A percentile compares a stretch with the other conserved stretches of the same genome.
phyloP scores from a whole-genome alignment of 2,113 vertebrate genomes.

The Camelus bactrianus region DNA sequence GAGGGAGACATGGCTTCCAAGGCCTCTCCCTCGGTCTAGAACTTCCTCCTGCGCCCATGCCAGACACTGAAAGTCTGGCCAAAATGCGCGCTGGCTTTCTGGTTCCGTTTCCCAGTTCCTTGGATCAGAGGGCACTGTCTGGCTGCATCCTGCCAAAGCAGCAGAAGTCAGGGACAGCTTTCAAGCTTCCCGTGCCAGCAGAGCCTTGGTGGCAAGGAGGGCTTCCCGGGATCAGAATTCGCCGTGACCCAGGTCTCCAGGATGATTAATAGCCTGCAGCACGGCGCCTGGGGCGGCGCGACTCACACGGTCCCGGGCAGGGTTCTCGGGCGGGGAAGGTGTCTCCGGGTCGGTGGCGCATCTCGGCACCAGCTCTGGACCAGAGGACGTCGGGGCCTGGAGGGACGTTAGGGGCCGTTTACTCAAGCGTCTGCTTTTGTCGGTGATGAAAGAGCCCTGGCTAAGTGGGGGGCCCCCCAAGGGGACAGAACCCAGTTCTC shows the following conservation, averaged over 20 bases:
- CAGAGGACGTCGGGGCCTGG: neutral
- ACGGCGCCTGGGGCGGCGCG: neutral
- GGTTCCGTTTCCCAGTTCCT: neutral
- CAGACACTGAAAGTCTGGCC: neutral
- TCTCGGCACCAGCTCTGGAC: neutral
- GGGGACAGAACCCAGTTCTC: neutral
- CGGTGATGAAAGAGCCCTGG: neutral
- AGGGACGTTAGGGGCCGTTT: neutral
- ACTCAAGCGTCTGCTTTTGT: neutral
- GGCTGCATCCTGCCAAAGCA: constrained; percentile 51
- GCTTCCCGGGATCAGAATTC: constrained; percentile 60
- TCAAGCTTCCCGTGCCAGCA: constrained; percentile 40
- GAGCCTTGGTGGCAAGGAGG: constrained; percentile 50
- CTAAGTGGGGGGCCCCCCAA: neutral
- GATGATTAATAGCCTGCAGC: constrained; percentile 59
- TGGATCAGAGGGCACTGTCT: constrained; percentile 45
- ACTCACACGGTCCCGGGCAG: neutral
- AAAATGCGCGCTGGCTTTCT: neutral
- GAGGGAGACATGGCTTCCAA: neutral
- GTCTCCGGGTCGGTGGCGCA: neutral
- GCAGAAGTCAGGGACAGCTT: constrained; percentile 74
- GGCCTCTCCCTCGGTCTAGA: neutral
- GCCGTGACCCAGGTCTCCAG: constrained; percentile 49
- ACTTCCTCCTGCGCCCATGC: neutral
- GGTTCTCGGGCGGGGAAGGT: neutral